Percentiles rank a stretch among this genome's conserved stretches.
Evolutionary conservation across 1,140 invertebrate species (phyloP).

Genomic region (Meteorus sp.): DNA sequence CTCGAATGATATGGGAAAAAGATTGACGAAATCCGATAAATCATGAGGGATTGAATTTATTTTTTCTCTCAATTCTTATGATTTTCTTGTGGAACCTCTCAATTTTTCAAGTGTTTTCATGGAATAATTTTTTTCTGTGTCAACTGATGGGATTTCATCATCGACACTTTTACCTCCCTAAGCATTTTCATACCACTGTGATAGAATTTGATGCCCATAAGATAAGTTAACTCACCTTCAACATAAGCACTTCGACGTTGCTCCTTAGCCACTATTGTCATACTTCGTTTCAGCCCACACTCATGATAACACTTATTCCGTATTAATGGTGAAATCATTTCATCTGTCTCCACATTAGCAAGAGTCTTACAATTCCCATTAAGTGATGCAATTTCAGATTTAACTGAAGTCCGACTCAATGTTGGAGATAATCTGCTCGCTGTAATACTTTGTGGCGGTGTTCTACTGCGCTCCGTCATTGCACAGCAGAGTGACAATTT

Average conservation of each 20-base stretch:
- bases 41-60: too few relatives aligned
- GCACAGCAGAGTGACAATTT: constrained; percentile 55
- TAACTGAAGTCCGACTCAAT: constrained; percentile 46
- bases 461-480: constrained; percentile 54
- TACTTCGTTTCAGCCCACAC: constrained; percentile 23
- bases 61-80: too few relatives aligned
- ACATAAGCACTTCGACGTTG: constrained; percentile 31
- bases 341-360: constrained; percentile 35
- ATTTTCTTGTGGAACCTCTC: too few relatives aligned
- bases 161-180: too few relatives aligned
- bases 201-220: constrained; percentile 6
- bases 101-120: too few relatives aligned
- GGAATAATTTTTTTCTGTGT: too few relatives aligned
- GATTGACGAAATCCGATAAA: too few relatives aligned
- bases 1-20: too few relatives aligned
- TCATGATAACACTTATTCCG: constrained; percentile 27
- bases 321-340: constrained; percentile 20
- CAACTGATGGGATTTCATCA: too few relatives aligned
- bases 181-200: constrained; percentile 13
- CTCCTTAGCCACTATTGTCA: constrained; percentile 22
- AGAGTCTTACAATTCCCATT: constrained; percentile 44
- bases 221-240: constrained; percentile 37
- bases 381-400: constrained; percentile 44
- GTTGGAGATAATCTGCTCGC: constrained; percentile 48
- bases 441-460: constrained; percentile 51